These are phyloP conservation scores for Hirudinaria manillensis DNA, from an alignment of 2,888 invertebrate species.

Conservation along the genomic window DNA sequence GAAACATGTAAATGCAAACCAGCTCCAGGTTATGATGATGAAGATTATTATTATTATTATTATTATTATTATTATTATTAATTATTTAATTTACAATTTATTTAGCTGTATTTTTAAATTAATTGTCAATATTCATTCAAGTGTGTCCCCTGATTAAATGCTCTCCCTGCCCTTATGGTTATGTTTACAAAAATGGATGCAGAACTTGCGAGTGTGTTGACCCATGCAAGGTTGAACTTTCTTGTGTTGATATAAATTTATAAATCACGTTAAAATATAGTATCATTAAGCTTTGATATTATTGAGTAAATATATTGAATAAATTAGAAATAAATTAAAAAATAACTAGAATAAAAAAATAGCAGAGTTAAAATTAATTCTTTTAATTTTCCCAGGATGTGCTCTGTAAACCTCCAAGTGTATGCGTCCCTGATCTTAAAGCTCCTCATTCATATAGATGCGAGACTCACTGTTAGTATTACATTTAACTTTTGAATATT, in stretches of 20 bases:
- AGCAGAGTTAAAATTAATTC: not conserved
- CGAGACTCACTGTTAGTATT: not conserved
- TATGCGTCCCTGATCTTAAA: not conserved
- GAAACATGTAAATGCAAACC: no score
- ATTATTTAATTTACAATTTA: no score
- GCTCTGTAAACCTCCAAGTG: not conserved
- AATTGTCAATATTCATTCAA: not conserved
- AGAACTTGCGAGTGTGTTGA: slow-evolving; percentile 7
- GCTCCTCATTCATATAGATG: not conserved
- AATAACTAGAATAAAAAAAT: no score
- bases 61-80: no score
- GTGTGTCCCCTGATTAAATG: slow-evolving; percentile 16
- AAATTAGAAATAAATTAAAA: no score
- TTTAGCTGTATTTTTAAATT: no score
- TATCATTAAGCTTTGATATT: no score
- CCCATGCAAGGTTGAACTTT: not conserved
- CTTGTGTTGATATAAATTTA: slow-evolving; percentile 58
- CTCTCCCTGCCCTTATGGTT: not conserved
- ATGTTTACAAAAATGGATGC: not conserved
- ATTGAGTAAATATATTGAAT: no score
- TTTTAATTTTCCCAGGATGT: not conserved
- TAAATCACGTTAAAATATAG: no score
- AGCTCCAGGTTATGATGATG: no score
- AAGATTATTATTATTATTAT: no score
- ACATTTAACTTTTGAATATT: no score